These are phyloP conservation scores for Oxyscelio sp. DNA, from an alignment of 2,888 invertebrate genomes.

Conservation along the genomic window DNA sequence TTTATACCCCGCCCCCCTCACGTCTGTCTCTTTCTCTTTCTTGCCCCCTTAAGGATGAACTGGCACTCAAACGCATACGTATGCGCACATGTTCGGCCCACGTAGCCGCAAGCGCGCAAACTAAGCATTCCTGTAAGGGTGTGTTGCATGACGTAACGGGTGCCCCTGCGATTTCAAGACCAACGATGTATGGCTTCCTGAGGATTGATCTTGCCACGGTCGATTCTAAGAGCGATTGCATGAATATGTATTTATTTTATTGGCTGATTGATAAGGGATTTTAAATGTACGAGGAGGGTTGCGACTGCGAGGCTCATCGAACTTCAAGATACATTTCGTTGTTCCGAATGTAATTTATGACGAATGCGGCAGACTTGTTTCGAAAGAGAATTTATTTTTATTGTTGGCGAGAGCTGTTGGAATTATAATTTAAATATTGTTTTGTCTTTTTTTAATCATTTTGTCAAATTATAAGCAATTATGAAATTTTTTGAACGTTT, in stretches of 20 bases:
- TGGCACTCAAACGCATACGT: constrained; percentile 80
- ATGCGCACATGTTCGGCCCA: constrained; percentile 73
- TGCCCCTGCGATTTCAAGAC: constrained; percentile 76
- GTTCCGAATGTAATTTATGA: too few relatives aligned
- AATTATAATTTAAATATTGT: too few relatives aligned
- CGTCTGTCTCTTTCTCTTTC: constrained; percentile 54
- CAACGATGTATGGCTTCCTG: constrained; percentile 55
- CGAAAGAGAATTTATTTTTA: too few relatives aligned
- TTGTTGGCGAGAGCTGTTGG: too few relatives aligned
- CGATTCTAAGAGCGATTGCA: constrained; percentile 2
- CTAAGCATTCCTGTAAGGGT: constrained; percentile 87
- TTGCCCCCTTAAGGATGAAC: constrained; percentile 85
- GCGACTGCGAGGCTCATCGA: not conserved
- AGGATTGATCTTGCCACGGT: constrained; percentile 49
- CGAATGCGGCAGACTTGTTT: too few relatives aligned
- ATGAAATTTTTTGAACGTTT: too few relatives aligned
- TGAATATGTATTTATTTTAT: constrained; percentile 53
- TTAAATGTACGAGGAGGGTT: not conserved
- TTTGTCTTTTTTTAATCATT: too few relatives aligned
- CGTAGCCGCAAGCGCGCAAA: constrained; percentile 83
- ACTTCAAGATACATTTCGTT: not conserved
- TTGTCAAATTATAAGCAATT: too few relatives aligned
- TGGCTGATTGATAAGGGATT: constrained; percentile 45
- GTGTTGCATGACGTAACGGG: constrained; percentile 87
- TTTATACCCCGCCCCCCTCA: constrained; percentile 3